Evolutionary conservation across 1,140 invertebrate genomes (phyloP).

Genomic region (Pemphigus obesinymphae): DNA sequence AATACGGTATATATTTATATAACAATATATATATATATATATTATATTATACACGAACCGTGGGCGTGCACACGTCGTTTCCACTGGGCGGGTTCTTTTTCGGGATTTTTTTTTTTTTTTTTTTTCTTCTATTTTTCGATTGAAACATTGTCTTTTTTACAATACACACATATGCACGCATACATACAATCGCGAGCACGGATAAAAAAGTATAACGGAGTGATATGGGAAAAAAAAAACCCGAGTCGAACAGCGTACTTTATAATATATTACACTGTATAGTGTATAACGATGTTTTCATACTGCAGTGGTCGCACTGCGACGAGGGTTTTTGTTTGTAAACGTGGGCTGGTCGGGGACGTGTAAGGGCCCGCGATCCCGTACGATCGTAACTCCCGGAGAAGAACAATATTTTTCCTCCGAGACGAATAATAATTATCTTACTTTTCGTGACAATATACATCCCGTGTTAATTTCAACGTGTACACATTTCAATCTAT

Average conservation of each 20-base stretch:
- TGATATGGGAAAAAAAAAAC: neutral
- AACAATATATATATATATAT: too few relatives aligned
- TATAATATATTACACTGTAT: neutral
- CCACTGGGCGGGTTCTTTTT: slow-evolving; percentile 9
- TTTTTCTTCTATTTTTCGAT: neutral
- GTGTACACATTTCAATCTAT: too few relatives aligned
- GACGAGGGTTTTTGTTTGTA: neutral
- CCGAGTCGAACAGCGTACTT: neutral
- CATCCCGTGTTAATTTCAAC: too few relatives aligned
- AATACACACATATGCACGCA: neutral
- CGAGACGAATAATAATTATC: too few relatives aligned
- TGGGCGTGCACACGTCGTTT: slow-evolving; percentile 10
- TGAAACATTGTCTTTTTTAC: neutral
- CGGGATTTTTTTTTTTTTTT: neutral
- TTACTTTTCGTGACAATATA: too few relatives aligned
- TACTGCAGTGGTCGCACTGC: neutral
- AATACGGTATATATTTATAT: too few relatives aligned
- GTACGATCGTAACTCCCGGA: too few relatives aligned
- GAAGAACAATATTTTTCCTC: too few relatives aligned
- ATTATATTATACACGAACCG: neutral
- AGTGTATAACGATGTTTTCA: neutral
- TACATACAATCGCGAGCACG: too few relatives aligned
- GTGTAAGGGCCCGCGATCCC: too few relatives aligned
- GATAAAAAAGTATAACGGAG: neutral
- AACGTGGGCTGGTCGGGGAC: too few relatives aligned